Evolutionary conservation across 2,888 invertebrate genomes (phyloP).

Genomic region (Tridacna gigas): DNA sequence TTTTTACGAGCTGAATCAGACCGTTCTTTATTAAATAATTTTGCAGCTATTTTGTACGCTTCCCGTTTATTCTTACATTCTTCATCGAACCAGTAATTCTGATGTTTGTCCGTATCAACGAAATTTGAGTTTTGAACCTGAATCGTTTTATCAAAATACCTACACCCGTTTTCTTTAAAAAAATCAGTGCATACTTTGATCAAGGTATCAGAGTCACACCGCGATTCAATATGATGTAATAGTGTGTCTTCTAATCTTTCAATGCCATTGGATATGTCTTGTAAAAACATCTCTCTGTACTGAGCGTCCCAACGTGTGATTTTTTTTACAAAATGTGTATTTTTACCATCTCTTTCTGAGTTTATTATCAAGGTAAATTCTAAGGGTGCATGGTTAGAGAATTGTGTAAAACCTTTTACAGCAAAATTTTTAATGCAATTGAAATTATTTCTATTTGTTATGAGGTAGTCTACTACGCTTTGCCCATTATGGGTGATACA

Average conservation of each 20-base stretch:
- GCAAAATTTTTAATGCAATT: constrained; percentile 4
- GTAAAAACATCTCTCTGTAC: background rate
- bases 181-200: background rate
- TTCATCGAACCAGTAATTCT: constrained; percentile 5
- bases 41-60: background rate
- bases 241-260: background rate
- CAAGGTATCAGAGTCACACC: background rate
- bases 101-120: background rate
- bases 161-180: background rate
- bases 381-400: constrained; percentile 24
- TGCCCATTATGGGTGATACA: constrained; percentile 33
- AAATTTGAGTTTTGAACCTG: background rate
- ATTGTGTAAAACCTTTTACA: constrained; percentile 19
- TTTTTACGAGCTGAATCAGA: background rate
- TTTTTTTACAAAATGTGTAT: background rate
- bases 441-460: constrained; percentile 5
- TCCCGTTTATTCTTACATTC: constrained; percentile 5
- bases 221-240: background rate
- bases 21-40: background rate
- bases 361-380: constrained; percentile 6
- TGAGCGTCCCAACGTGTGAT: background rate
- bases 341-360: background rate
- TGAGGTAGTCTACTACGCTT: constrained; percentile 22
- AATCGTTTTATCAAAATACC: background rate
- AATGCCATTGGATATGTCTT: background rate